These are phyloP conservation scores for Abramis brama DNA, from an alignment of 2,113 vertebrate genomes.

Conservation along the genomic window DNA sequence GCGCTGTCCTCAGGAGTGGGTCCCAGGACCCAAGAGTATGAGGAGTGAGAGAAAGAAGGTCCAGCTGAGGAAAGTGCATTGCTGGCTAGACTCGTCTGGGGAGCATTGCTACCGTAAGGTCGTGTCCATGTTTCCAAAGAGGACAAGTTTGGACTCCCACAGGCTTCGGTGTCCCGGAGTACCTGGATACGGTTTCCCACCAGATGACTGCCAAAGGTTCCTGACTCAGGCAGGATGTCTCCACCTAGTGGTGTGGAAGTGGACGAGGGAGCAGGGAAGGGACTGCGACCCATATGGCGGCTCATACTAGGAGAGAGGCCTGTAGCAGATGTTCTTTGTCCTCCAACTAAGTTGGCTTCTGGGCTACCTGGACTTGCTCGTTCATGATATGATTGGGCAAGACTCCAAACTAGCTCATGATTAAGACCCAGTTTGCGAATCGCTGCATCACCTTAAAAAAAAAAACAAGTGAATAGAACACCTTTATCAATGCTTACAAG, in stretches of 20 bases:
- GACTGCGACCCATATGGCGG: slow-evolving; percentile 60
- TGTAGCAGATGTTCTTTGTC: slow-evolving; percentile 57
- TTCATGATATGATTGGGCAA: slow-evolving; percentile 86
- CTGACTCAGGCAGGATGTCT: slow-evolving; percentile 83
- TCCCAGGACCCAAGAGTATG: slow-evolving; percentile 69
- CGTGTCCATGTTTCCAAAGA: slow-evolving; percentile 71
- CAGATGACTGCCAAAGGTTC: slow-evolving; percentile 92
- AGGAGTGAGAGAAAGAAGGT: slow-evolving; percentile 65
- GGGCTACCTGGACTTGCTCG: slow-evolving; percentile 75
- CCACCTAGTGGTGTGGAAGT: slow-evolving; percentile 62
- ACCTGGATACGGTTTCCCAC: slow-evolving; percentile 97
- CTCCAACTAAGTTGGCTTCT: slow-evolving; percentile 56
- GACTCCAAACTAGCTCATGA: slow-evolving; percentile 84
- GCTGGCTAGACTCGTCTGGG: slow-evolving; percentile 59
- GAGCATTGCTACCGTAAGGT: slow-evolving; percentile 54
- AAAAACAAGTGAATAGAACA: neutral
- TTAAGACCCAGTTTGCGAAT: slow-evolving; percentile 87
- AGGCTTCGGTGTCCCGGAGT: slow-evolving; percentile 72
- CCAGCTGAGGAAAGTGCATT: slow-evolving; percentile 64
- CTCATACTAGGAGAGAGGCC: slow-evolving; percentile 62
- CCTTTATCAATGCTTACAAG: neutral
- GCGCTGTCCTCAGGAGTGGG: slow-evolving; percentile 77
- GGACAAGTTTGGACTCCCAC: slow-evolving; percentile 62
- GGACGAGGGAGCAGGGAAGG: slow-evolving; percentile 67
- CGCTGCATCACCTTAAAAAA: slow-evolving; percentile 79